phyloP scores from a whole-genome alignment of 1,140 invertebrate species.

The Trichomalopsis sarcophagae region DNA sequence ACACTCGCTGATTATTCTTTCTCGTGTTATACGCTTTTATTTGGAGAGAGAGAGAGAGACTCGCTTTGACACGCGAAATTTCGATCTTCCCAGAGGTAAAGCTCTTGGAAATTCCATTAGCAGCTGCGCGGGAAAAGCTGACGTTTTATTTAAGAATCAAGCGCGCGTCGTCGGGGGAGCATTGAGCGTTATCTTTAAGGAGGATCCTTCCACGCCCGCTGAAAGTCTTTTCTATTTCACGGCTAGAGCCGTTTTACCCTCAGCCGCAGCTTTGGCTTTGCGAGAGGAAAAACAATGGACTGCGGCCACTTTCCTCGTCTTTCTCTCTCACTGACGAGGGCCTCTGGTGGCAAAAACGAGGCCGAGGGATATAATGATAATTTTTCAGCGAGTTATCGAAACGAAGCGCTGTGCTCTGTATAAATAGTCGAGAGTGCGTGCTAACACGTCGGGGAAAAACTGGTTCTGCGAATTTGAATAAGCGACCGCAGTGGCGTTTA shows the following conservation, averaged over 20 bases:
- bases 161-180: not conserved
- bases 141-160: slow-evolving; percentile 29
- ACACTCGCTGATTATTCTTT: not conserved
- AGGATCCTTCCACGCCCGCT: not conserved
- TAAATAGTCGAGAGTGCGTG: no score
- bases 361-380: no score
- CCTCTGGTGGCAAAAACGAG: not conserved
- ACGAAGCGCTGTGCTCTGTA: no score
- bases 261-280: not conserved
- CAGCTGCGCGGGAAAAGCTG: not conserved
- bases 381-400: no score
- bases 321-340: not conserved
- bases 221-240: slow-evolving; percentile 2
- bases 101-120: not conserved
- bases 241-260: not conserved
- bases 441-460: not conserved
- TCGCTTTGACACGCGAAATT: slow-evolving; percentile 7
- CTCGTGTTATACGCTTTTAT: not conserved
- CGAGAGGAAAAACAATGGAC: not conserved
- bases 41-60: no score
- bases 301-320: not conserved
- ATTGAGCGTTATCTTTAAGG: not conserved
- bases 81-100: not conserved
- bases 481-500: not conserved
- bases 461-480: slow-evolving; percentile 11